These are phyloP conservation scores for Spongilla lacustris DNA, from an alignment of 37 sponge, comb jelly and placozoan genomes.

Conservation along the genomic window DNA sequence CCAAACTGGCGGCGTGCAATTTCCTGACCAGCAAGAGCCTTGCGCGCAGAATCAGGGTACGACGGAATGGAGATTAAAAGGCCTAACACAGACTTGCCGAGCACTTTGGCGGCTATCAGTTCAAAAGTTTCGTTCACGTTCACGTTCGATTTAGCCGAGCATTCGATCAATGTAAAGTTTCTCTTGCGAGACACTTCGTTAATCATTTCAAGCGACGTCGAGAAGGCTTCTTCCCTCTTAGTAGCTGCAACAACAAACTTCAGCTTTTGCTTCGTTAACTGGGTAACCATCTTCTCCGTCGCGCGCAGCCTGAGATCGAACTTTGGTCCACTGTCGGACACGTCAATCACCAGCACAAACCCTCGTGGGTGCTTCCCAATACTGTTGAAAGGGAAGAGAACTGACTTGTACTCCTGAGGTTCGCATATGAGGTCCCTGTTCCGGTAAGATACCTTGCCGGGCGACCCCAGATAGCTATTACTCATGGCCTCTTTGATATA, in stretches of 20 bases:
- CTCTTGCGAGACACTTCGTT: conserved; percentile 5
- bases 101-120: not conserved
- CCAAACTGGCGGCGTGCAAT: not conserved
- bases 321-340: not conserved
- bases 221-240: conserved; percentile 19
- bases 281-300: conserved; percentile 15
- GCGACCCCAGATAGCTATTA: not conserved
- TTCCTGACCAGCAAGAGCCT: not conserved
- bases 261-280: not conserved
- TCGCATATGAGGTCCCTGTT: conserved; percentile 6
- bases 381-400: not conserved
- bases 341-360: conserved; percentile 25
- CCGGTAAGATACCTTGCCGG: conserved; percentile 21
- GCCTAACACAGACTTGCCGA: not conserved
- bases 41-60: not conserved
- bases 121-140: conserved; percentile 16
- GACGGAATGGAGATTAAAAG: not conserved
- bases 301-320: conserved; percentile 20
- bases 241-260: conserved; percentile 29
- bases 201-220: not conserved
- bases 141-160: conserved; percentile 25
- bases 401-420: not conserved
- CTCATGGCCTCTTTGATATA: not conserved
- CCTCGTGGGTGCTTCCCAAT: conserved; percentile 9
- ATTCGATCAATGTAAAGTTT: conserved; percentile 17